A percentile compares a stretch with the other conserved stretches of the same genome.
These are phyloP conservation scores for Uria aalge DNA, from an alignment of 2,113 vertebrate species.

Conservation along the genomic window DNA sequence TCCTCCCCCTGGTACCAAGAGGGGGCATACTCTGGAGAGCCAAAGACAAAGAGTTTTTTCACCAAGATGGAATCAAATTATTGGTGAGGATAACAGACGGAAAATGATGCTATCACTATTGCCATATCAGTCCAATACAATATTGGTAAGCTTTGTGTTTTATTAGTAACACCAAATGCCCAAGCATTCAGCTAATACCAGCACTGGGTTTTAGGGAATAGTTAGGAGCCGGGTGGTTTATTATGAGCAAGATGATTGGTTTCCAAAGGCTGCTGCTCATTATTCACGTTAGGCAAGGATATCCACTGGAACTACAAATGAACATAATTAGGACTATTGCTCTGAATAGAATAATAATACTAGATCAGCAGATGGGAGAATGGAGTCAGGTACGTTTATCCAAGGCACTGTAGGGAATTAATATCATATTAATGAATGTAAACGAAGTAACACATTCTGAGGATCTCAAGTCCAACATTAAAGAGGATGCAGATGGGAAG, in stretches of 20 bases:
- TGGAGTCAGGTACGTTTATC: conserved; percentile 16
- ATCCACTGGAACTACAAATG: conserved; percentile 29
- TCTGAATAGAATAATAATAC: neutral
- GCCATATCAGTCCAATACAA: neutral
- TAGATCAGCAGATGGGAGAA: conserved; percentile 25
- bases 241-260: neutral
- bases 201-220: neutral
- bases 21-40: fast-evolving
- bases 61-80: neutral
- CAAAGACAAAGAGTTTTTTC: neutral
- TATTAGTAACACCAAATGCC: neutral
- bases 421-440: neutral
- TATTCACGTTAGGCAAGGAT: neutral
- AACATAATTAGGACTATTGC: conserved; percentile 13
- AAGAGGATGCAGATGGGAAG: conserved; percentile 25
- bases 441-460: neutral
- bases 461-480: neutral
- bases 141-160: neutral
- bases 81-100: neutral
- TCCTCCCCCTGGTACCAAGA: neutral
- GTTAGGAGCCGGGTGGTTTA: neutral
- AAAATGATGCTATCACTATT: neutral
- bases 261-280: neutral
- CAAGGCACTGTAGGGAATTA: conserved; percentile 7
- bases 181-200: neutral